Evolutionary conservation across 37 sponge, comb jelly and placozoan species (phyloP).

Genomic region (Agelas oroides): DNA sequence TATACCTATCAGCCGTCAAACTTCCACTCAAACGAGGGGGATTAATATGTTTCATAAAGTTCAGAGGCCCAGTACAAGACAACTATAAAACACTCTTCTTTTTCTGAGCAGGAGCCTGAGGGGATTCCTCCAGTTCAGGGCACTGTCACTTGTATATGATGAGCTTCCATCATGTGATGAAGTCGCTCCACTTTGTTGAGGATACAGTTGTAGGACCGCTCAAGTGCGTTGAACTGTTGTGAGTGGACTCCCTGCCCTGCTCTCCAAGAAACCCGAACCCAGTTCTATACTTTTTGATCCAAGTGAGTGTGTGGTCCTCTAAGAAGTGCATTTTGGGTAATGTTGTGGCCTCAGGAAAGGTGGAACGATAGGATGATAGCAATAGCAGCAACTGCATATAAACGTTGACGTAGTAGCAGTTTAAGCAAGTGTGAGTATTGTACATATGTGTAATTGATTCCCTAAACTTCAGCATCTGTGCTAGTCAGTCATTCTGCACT

Average conservation of each 20-base stretch:
- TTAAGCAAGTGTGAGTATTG: not conserved
- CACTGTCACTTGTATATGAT: too few species aligned
- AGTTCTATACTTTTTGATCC: conserved; percentile 1
- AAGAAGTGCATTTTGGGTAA: conserved; percentile 58
- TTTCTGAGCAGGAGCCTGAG: too few species aligned
- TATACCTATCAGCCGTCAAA: too few species aligned
- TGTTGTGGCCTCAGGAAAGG: conserved; percentile 23
- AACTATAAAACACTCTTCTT: too few species aligned
- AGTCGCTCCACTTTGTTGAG: conserved; percentile 11
- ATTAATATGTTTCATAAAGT: too few species aligned
- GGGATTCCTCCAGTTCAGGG: too few species aligned
- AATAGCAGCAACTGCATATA: conserved; percentile 11
- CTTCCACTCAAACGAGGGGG: too few species aligned
- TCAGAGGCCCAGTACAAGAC: too few species aligned
- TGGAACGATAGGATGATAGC: conserved; percentile 18
- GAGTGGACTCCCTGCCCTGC: conserved; percentile 58
- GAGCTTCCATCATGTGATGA: conserved; percentile 8
- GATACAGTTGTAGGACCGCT: conserved; percentile 12
- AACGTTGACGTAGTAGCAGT: too few species aligned
- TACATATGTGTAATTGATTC: not conserved
- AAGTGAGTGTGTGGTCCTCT: conserved; percentile 37
- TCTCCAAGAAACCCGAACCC: conserved; percentile 53
- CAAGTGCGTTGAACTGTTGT: conserved; percentile 31
- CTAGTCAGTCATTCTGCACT: not conserved
- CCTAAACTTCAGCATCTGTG: conserved; percentile 7